Base-by-base conservation (phyloP, 1,140 invertebrate genomes). In the Philotrypesis tridentata region DNA sequence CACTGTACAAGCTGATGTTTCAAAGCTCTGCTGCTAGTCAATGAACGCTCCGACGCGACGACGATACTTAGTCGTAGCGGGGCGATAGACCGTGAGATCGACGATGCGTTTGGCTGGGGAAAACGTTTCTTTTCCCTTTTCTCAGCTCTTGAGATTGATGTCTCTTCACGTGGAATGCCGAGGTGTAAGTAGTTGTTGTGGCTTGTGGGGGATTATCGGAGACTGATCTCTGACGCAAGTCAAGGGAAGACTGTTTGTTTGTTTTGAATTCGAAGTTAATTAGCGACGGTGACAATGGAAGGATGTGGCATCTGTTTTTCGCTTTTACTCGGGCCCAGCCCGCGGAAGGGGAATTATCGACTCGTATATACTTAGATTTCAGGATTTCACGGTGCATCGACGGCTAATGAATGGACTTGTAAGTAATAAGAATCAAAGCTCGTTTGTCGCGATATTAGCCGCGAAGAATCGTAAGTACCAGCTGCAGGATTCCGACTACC, bases 21-120 rank as follows among this genome's bases (percentile, higher is more conserved):
- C 48, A n/a, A n/a, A n/a, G n/a, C n/a, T n/a, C n/a, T n/a, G 48
- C 17, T 4, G 21, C 4, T n/a, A 43, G 33, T 72, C 37, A 73
- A 73, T 55, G 71, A 73, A 27, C 43, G 40, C 43, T n/a, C n/a
- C n/a, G n/a, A n/a, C n/a, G n/a, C 40, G 40, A 73, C 48, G 48
- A 55, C 4, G 43, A 2, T 48, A 17, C 4, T 23, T 23, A 14
- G 23, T 14, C 0, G 43, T 14, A 12, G 12, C 17, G 40, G 17
- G 71, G 37, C 71, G 71, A 23, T 73, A 40, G 71, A 73, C 40
- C 71, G 40, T 73, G 71, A 73, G 40, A 55, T 48, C 27, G 71
- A 48, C 17, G 40, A 11, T 37, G 33, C 40, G 40, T 4, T 43
- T 43, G 40, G 40, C 2, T 14, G 40, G 48, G 48, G 7, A n/a